These are phyloP conservation scores for Dendrolimus kikuchii DNA, from an alignment of 1,140 invertebrate genomes.

Conservation along the genomic window DNA sequence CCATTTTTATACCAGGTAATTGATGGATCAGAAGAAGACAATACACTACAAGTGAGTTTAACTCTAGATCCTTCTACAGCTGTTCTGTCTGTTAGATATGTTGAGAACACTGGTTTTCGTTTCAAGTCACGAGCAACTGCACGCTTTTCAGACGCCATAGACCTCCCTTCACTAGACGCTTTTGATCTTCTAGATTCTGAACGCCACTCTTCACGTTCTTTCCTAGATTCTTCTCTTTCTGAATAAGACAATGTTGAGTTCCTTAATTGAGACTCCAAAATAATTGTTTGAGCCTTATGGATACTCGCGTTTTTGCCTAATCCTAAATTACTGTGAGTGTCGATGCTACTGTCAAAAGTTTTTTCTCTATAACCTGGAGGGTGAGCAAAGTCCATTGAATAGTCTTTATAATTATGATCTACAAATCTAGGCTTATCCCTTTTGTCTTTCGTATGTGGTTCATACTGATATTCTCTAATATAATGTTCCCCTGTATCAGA, in stretches of 20 bases:
- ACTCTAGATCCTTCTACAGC: constrained; percentile 81
- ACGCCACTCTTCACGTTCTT: constrained; percentile 20
- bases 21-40: constrained; percentile 85
- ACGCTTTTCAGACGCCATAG: constrained; percentile 42
- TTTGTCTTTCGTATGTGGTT: constrained; percentile 21
- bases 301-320: constrained; percentile 21
- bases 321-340: constrained; percentile 8
- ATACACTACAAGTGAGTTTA: constrained; percentile 87
- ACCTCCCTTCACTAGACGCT: constrained; percentile 40
- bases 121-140: constrained; percentile 59
- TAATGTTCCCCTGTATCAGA: constrained; percentile 8
- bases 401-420: constrained; percentile 39
- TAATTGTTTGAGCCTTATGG: constrained; percentile 45
- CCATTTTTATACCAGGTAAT: constrained; percentile 90
- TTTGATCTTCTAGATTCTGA: constrained; percentile 32
- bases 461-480: constrained; percentile 26
- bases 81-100: constrained; percentile 83
- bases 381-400: constrained; percentile 34
- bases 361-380: constrained; percentile 46
- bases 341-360: constrained; percentile 18
- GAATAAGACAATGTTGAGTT: constrained; percentile 21
- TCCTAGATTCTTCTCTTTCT: constrained; percentile 12
- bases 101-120: constrained; percentile 86
- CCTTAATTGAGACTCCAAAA: constrained; percentile 39
- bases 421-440: constrained; percentile 31